Evolutionary conservation across 2,888 invertebrate species (phyloP), one percentile per base, ranked within the genome.

Genomic region (Belgica antarctica): DNA sequence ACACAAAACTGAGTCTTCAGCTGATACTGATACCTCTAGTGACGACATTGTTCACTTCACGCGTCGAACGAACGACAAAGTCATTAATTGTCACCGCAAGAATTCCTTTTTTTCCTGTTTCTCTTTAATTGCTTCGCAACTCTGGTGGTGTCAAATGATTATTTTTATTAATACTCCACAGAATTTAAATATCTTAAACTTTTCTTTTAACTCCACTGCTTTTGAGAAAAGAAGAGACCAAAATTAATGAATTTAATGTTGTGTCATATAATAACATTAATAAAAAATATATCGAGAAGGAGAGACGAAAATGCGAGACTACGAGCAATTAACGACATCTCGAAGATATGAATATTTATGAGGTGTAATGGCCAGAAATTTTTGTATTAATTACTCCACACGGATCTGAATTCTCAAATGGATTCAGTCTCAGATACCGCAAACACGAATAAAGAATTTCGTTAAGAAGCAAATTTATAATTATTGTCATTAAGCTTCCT

Each of bases 301-400:
- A 63, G 12, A 62, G 34, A 36, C 22, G 24, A n/a, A n/a, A n/a
- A n/a, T n/a, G n/a, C n/a, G n/a, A n/a, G n/a, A n/a, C n/a, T n/a
- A n/a, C n/a, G 61, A 31, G 25, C n/a, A 12, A 52, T 22, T 19
- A 52, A 36, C 19, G 31, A 15, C 22, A 25, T 61, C 27, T 27
- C 28, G n/a, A 25, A 10, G 41, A 31, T 41, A 63, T 63, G 63
- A 63, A 63, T 63, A 63, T 63, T 63, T 63, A 63, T 63, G 63
- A 63, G 63, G n/a, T 31, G 41, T 12, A 62, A 63, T 41, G 24
- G 24, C 12, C 24, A 27, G 31, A 62, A 62, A n/a, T 34, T 63
- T 25, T 31, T 17, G 61, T 31, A 36, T 41, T 63, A 63, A 63
- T 63, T 63, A 63, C 15, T 36, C 15, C 63, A 63, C 61, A 36